Conservation (phyloP, 2,888 invertebrate species). For the Troglohyphantes excavatus region DNA sequence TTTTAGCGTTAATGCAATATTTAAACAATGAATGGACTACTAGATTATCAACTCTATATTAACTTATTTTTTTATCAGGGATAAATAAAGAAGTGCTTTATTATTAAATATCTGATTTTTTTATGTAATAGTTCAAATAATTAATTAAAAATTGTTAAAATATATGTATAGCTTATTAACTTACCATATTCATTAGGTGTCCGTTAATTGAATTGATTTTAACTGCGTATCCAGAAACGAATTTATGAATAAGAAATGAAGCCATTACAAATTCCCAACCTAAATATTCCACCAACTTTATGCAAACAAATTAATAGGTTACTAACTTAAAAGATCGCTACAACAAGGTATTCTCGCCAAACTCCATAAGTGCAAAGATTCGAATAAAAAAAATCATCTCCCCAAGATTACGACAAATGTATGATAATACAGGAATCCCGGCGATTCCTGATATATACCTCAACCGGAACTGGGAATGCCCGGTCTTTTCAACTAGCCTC, state of each 20-base stretch:
- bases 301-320: constrained; percentile 49
- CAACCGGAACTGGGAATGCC: constrained; percentile 60
- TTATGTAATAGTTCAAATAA: too few species aligned
- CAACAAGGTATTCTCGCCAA: constrained; percentile 5
- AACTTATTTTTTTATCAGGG: too few species aligned
- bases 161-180: too few species aligned
- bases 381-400: constrained; percentile 26
- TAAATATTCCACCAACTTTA: constrained; percentile 21
- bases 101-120: too few species aligned
- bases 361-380: constrained; percentile 56
- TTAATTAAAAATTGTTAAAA: too few species aligned
- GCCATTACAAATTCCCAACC: constrained; percentile 53
- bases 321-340: constrained; percentile 23
- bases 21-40: too few species aligned
- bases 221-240: constrained; percentile 13
- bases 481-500: constrained; percentile 68
- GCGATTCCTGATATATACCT: constrained; percentile 24
- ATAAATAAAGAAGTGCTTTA: too few species aligned
- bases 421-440: constrained; percentile 61
- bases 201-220: constrained; percentile 63
- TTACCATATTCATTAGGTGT: neutral
- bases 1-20: too few species aligned
- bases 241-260: constrained; percentile 66
- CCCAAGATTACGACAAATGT: constrained; percentile 16
- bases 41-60: too few species aligned